Conservation (phyloP, 2,888 invertebrate species). For the Erpobdella octoculata region DNA sequence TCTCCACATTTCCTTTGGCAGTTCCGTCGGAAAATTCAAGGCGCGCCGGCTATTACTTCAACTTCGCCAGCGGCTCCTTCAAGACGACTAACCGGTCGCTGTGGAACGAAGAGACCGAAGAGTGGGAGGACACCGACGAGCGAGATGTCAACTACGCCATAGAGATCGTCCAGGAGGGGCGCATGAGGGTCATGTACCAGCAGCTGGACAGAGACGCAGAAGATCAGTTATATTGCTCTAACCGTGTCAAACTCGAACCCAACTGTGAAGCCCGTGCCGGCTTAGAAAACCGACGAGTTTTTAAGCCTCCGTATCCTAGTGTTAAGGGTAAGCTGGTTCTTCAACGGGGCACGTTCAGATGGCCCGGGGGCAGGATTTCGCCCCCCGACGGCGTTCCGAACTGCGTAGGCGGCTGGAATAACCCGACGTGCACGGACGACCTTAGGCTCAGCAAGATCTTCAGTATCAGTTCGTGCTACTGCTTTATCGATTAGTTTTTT, state of each 20-base stretch:
- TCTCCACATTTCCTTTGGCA: neutral
- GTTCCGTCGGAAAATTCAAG: neutral
- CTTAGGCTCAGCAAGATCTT: neutral
- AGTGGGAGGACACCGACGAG: neutral
- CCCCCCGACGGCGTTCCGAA: neutral
- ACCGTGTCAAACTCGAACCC: too few species aligned
- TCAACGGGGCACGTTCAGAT: neutral
- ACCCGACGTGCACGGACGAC: neutral
- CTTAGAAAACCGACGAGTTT: too few species aligned
- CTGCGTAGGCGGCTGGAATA: neutral
- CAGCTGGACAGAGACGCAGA: neutral
- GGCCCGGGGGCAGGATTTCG: neutral
- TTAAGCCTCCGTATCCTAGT: too few species aligned
- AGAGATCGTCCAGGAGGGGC: neutral
- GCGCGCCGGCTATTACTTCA: slow-evolving; percentile 16
- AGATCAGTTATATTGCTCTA: too few species aligned
- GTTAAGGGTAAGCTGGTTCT: neutral
- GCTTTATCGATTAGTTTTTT: neutral
- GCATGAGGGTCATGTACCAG: slow-evolving; percentile 16
- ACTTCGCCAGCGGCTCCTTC: slow-evolving; percentile 20
- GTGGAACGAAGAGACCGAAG: neutral
- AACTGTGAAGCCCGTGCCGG: too few species aligned
- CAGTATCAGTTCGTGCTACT: neutral
- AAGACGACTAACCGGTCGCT: neutral
- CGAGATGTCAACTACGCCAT: slow-evolving; percentile 3